phyloP scores from a whole-genome alignment of 2,113 vertebrate species.

The Copsychus sechellarum region DNA sequence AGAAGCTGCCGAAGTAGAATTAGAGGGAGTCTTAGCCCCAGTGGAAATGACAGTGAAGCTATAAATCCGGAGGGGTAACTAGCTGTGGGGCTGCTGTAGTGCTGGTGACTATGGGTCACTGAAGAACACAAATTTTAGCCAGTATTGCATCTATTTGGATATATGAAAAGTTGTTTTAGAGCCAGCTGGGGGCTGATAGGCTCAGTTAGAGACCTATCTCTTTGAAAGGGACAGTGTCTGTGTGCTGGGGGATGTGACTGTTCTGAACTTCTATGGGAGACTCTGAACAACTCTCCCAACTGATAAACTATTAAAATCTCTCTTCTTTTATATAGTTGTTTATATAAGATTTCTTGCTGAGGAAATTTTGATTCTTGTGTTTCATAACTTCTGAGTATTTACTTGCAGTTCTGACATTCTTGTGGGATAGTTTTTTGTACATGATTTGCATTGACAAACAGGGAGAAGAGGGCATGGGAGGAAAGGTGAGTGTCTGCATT shows the following conservation, averaged over 20 bases:
- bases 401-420: not conserved
- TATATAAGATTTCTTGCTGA: not conserved
- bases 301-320: not conserved
- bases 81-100: not conserved
- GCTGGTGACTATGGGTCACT: not conserved
- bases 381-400: slow-evolving; percentile 10
- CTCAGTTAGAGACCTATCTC: not conserved
- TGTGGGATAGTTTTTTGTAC: not conserved
- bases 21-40: rapidly evolving
- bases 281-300: not conserved
- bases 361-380: not conserved
- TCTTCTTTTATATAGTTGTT: not conserved
- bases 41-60: not conserved
- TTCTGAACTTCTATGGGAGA: not conserved
- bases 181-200: not conserved
- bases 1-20: not conserved
- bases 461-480: slow-evolving; percentile 28
- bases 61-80: not conserved
- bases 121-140: not conserved
- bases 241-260: not conserved
- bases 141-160: not conserved
- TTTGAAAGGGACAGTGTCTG: not conserved
- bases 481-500: not conserved
- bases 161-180: not conserved
- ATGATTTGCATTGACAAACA: not conserved